Base-by-base conservation (phyloP, 2,113 vertebrate species). In the Polypterus bichir region DNA sequence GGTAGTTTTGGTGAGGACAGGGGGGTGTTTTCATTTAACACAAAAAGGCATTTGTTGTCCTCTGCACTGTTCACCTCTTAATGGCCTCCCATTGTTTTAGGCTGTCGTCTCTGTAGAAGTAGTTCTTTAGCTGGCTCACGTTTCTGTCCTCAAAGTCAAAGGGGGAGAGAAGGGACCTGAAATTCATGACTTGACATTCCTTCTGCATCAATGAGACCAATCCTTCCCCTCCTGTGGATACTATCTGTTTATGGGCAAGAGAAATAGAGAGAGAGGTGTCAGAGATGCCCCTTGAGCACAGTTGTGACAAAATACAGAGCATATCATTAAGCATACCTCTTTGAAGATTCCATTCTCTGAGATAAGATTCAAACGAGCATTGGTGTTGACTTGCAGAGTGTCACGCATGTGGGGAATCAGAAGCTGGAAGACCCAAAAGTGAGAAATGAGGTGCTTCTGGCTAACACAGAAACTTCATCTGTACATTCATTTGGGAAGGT, bases 41-140 rank as follows among this genome's bases (percentile, higher is more conserved):
- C 27, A 27, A 27, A 1, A 27, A 27, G 27, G 27, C 9, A 4
- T 11, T 6, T n/a, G 48, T n/a, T 46, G 46, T 48, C 9, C 53
- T 5, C 48, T 8, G 44, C 46, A 8, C 6, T 11, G 1, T 52
- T 9, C 63, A 87, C 83, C 73, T 79, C 62, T 79, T 53, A 4
- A 77, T 81, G 61, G 73, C 71, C 0, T 81, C 76, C 84, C 86
- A 86, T 58, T 84, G 62, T 69, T 67, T 69, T 59, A 85, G 46
- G 5, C 73, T 65, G 6, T 84, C 65, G 0, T 85, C 76, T 49
- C 72, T 74, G 77, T 87, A 86, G 74, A 70, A 70, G 59, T 86
- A 86, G 1, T 68, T 68, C 10, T 60, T 69, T 4, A 83, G 27
- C 46, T 68, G 49, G 46, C 53, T 69, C 3, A 82, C 68, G 0